Evolutionary conservation across 2,113 vertebrate genomes (phyloP).

Genomic region (Strix aluco): DNA sequence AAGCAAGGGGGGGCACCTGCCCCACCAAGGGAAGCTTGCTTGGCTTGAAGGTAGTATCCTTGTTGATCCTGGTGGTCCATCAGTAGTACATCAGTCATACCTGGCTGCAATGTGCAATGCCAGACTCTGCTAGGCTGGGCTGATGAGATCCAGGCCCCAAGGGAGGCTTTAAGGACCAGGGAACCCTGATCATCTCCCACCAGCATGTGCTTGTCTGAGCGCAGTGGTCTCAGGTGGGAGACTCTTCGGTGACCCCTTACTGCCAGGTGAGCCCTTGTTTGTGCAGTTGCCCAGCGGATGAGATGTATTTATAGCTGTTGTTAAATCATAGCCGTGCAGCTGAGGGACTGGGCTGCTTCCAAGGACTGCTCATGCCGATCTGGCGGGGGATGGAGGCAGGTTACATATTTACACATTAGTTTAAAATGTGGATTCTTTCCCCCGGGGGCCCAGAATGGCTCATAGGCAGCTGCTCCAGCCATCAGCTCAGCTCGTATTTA

Average conservation of each 20-base stretch:
- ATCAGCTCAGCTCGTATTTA: constrained; percentile 57
- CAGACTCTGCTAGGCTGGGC: background rate
- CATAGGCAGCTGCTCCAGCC: constrained; percentile 66
- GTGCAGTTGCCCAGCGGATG: constrained; percentile 34
- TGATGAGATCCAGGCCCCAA: background rate
- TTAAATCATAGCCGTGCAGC: constrained; percentile 53
- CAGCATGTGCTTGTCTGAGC: fast-evolving
- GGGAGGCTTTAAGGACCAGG: background rate
- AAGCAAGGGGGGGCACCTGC: background rate
- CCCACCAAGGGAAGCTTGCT: background rate
- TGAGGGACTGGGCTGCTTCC: constrained; percentile 58
- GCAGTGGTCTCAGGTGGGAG: background rate
- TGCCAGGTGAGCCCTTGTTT: constrained; percentile 65
- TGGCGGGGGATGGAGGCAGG: constrained; percentile 59
- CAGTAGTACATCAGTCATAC: background rate
- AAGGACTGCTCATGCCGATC: constrained; percentile 38
- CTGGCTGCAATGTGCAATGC: background rate
- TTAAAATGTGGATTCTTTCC: constrained; percentile 70
- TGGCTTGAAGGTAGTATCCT: background rate
- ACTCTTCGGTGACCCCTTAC: background rate
- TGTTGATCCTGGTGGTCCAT: background rate
- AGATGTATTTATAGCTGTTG: constrained; percentile 63
- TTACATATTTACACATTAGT: constrained; percentile 71
- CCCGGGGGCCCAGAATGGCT: constrained; percentile 40
- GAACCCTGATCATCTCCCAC: background rate